phyloP scores from a whole-genome alignment of 2,888 invertebrate species.

The Ophioninae sp. region DNA sequence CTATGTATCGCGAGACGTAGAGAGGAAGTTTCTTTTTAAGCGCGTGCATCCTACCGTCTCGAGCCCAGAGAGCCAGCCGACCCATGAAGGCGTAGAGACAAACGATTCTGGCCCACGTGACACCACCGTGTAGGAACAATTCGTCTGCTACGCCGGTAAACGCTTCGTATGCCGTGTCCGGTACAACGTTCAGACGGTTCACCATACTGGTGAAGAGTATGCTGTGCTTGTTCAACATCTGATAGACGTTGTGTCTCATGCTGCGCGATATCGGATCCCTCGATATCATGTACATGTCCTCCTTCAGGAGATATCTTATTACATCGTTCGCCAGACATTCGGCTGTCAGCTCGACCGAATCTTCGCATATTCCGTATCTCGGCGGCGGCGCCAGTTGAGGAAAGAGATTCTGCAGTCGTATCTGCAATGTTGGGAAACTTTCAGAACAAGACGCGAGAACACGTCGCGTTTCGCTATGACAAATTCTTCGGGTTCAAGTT shows the following conservation, averaged over 20 bases:
- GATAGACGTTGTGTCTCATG: constrained; percentile 80
- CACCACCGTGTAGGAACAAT: constrained; percentile 79
- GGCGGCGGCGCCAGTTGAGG: constrained; percentile 75
- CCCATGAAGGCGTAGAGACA: constrained; percentile 81
- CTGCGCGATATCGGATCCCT: constrained; percentile 80
- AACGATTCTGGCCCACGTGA: constrained; percentile 81
- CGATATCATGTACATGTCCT: constrained; percentile 78
- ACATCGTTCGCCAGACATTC: constrained; percentile 78
- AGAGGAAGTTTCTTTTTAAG: constrained; percentile 77
- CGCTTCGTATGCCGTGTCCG: constrained; percentile 79
- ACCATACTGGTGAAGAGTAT: constrained; percentile 81
- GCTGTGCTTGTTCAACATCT: constrained; percentile 81
- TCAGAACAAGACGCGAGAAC: not conserved
- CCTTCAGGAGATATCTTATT: constrained; percentile 78
- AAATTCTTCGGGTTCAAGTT: no score
- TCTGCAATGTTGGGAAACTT: constrained; percentile 67
- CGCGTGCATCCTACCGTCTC: constrained; percentile 78
- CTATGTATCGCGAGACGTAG: constrained; percentile 80
- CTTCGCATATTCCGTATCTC: constrained; percentile 73
- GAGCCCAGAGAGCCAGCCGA: constrained; percentile 79
- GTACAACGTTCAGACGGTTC: constrained; percentile 79
- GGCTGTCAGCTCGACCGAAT: constrained; percentile 77
- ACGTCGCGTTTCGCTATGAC: no score
- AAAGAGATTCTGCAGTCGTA: constrained; percentile 77
- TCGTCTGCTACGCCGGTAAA: constrained; percentile 81